A percentile compares a stretch with the other conserved stretches of the same genome.
Evolutionary conservation across 2,888 invertebrate species (phyloP).

Genomic region (Latheticus oryzae): DNA sequence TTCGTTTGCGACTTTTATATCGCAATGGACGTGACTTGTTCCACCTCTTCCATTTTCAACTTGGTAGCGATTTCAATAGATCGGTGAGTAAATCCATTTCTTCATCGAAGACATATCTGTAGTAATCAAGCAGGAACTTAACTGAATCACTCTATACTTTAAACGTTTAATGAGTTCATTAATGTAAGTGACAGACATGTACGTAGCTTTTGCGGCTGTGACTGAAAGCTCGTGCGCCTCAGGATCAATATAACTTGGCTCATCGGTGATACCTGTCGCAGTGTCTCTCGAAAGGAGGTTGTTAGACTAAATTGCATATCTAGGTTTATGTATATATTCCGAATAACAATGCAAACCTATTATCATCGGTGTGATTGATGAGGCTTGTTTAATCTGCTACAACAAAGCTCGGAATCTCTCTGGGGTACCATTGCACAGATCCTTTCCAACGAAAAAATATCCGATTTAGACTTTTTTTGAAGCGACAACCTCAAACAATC

Average conservation of each 20-base stretch:
- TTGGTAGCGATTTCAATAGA: constrained; percentile 97
- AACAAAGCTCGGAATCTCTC: constrained; percentile 35
- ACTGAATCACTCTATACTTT: too few relatives aligned
- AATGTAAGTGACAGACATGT: constrained; percentile 46
- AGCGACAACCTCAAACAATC: too few relatives aligned
- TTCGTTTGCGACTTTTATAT: constrained; percentile 97
- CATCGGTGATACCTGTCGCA: constrained; percentile 22
- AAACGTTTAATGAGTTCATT: constrained; percentile 48
- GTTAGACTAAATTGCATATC: constrained; percentile 29
- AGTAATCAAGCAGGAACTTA: too few relatives aligned
- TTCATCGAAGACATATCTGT: too few relatives aligned
- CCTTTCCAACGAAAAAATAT: too few relatives aligned
- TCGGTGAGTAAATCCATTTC: constrained; percentile 75
- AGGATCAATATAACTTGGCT: constrained; percentile 32
- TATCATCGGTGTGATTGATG: constrained; percentile 37
- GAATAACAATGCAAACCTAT: constrained; percentile 35
- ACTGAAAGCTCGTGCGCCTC: constrained; percentile 18
- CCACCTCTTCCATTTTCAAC: constrained; percentile 98
- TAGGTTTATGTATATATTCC: constrained; percentile 22
- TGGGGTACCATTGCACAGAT: constrained; percentile 10
- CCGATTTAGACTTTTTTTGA: too few relatives aligned
- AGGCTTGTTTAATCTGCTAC: constrained; percentile 36
- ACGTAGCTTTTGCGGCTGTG: constrained; percentile 28
- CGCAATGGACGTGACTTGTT: constrained; percentile 97
- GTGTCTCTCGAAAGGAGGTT: constrained; percentile 22